Percentiles rank a stretch among this genome's conserved stretches.
phyloP scores from a whole-genome alignment of 2,888 invertebrate species.

The Cerceris rybyensis region DNA sequence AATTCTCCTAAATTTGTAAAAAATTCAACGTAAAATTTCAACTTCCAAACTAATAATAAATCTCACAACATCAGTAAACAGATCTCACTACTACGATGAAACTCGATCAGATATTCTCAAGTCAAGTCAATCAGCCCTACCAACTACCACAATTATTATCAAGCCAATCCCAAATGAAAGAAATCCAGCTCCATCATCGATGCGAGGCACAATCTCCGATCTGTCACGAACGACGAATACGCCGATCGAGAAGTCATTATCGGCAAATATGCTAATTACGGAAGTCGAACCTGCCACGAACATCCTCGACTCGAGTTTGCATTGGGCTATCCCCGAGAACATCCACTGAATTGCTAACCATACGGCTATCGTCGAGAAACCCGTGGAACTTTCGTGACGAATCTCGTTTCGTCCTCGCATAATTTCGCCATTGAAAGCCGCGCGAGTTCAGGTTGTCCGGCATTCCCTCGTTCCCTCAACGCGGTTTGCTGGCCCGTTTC shows the following conservation, averaged over 20 bases:
- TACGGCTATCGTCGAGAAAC: conserved; percentile 44
- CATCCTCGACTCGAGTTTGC: conserved; percentile 57
- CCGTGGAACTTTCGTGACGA: conserved; percentile 64
- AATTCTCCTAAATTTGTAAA: no score
- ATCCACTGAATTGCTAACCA: conserved; percentile 59
- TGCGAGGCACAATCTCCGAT: conserved; percentile 8
- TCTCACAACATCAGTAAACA: no score
- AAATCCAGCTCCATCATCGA: background rate
- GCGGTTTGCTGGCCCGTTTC: no score
- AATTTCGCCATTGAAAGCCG: conserved; percentile 65
- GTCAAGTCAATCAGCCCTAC: no score
- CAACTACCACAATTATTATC: no score
- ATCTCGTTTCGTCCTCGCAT: conserved; percentile 65
- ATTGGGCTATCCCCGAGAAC: conserved; percentile 48
- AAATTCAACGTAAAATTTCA: no score
- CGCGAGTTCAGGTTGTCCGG: conserved; percentile 38
- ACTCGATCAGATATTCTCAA: no score
- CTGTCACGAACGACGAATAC: conserved; percentile 50
- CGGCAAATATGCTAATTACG: conserved; percentile 59
- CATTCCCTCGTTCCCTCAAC: conserved; percentile 11
- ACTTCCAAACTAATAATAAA: no score
- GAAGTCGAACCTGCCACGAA: conserved; percentile 51
- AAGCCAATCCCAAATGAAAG: no score
- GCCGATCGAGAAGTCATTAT: conserved; percentile 59
- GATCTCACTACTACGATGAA: no score